Evolutionary conservation across 2,797 vertebrate genomes (phyloP).

Genomic region (Artibeus jamaicensis): DNA sequence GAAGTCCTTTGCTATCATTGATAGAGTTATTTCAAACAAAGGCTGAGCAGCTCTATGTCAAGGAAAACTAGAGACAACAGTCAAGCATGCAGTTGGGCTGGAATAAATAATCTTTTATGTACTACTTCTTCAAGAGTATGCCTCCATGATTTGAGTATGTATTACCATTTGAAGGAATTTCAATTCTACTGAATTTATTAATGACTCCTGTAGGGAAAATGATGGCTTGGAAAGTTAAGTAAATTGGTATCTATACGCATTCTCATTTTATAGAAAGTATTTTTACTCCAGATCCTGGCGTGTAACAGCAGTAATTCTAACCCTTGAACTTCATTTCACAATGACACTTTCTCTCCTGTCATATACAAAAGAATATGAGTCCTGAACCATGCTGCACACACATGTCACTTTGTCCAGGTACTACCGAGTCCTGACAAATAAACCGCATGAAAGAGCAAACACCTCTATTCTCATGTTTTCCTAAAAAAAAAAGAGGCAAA

Average conservation of each 20-base stretch:
- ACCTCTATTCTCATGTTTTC: background rate
- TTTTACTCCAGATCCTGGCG: background rate
- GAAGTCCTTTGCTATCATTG: background rate
- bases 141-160: background rate
- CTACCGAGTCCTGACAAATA: background rate
- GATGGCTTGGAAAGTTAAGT: slow-evolving; percentile 11
- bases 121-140: background rate
- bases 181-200: slow-evolving; percentile 6
- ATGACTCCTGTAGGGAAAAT: background rate
- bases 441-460: background rate
- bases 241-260: background rate
- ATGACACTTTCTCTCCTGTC: background rate
- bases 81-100: background rate
- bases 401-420: background rate
- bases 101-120: background rate
- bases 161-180: background rate
- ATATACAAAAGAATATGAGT: background rate
- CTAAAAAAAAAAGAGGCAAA: slow-evolving; percentile 39
- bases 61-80: background rate
- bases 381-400: background rate
- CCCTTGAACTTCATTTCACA: background rate
- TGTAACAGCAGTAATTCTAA: background rate
- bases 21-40: background rate
- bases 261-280: background rate
- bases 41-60: background rate